Conservation (phyloP, 2,888 invertebrate genomes). For the Crioceris asparagi region DNA sequence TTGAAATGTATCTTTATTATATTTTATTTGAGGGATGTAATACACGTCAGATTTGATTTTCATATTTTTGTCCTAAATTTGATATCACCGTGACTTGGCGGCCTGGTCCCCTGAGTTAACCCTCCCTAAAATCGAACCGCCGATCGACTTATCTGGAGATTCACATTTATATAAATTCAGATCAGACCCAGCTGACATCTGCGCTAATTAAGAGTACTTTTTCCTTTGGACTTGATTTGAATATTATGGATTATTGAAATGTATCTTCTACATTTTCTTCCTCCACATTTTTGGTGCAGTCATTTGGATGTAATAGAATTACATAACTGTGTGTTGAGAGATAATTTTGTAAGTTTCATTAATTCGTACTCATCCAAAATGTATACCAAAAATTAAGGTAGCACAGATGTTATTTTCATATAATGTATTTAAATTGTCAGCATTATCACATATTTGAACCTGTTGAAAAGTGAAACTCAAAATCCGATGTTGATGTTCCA, state of each 20-base stretch:
- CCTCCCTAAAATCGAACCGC: constrained; percentile 30
- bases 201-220: not conserved
- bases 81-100: constrained; percentile 42
- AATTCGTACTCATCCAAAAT: too few species aligned
- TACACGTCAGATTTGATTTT: constrained; percentile 36
- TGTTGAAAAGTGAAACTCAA: constrained; percentile 20
- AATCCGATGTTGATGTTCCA: too few species aligned
- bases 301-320: too few species aligned
- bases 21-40: constrained; percentile 32
- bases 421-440: constrained; percentile 33
- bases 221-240: not conserved
- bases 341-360: too few species aligned
- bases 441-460: constrained; percentile 27
- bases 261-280: too few species aligned
- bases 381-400: too few species aligned
- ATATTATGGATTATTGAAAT: too few species aligned
- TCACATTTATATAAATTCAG: constrained; percentile 13
- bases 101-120: constrained; percentile 44
- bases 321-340: too few species aligned
- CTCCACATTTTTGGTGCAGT: too few species aligned
- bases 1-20: constrained; percentile 35
- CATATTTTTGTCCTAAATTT: constrained; percentile 36
- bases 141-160: constrained; percentile 26
- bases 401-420: constrained; percentile 27
- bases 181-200: constrained; percentile 9